Evolutionary conservation across 1,140 invertebrate species (phyloP).

Genomic region (Drosophila guanche): DNA sequence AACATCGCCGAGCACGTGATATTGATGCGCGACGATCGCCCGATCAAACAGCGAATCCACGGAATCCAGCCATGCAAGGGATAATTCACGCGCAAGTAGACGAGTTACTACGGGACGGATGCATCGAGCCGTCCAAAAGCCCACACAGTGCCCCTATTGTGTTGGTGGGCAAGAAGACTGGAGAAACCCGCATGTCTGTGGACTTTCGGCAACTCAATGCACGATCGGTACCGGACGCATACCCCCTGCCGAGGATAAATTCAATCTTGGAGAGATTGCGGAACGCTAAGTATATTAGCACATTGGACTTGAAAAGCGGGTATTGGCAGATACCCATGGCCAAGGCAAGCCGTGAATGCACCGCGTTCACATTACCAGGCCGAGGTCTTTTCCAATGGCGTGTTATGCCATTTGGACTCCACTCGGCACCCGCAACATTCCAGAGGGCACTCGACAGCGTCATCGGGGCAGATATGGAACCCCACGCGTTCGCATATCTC

Average conservation of each 20-base stretch:
- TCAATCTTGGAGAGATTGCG: constrained; percentile 2
- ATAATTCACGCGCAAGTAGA: constrained; percentile 21
- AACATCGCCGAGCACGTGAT: too few relatives aligned
- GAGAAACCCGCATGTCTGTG: background rate
- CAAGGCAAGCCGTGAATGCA: too few relatives aligned
- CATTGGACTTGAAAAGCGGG: too few relatives aligned
- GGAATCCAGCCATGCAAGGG: background rate
- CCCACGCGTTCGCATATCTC: background rate
- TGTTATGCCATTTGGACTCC: constrained; percentile 27
- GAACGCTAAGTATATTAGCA: background rate
- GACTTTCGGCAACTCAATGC: too few relatives aligned
- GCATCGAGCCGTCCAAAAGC: constrained; percentile 1
- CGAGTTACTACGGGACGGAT: background rate
- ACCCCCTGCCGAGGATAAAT: constrained; percentile 12
- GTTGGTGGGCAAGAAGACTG: constrained; percentile 16
- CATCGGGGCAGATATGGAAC: constrained; percentile 12
- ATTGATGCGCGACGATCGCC: too few relatives aligned
- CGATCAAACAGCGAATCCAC: too few relatives aligned
- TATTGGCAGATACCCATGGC: too few relatives aligned
- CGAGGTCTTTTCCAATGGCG: constrained; percentile 13
- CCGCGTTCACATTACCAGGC: too few relatives aligned
- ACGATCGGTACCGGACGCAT: constrained; percentile 11
- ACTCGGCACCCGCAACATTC: too few relatives aligned
- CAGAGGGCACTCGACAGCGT: background rate
- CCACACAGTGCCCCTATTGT: constrained; percentile 18